phyloP scores from a whole-genome alignment of 2,888 invertebrate genomes.

The Beris morrisii region DNA sequence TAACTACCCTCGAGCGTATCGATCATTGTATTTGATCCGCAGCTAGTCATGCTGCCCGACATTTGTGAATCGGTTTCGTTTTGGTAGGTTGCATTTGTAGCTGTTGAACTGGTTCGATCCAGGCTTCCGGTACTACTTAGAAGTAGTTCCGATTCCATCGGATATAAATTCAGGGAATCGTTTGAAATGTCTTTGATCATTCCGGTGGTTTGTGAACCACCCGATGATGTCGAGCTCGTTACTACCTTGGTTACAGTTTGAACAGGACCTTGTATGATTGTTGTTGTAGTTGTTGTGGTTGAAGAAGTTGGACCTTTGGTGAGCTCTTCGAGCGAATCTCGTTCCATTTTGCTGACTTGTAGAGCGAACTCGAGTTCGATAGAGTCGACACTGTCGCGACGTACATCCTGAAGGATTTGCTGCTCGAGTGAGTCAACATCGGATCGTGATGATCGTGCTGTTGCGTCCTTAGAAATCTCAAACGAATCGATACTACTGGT shows the following conservation, averaged over 20 bases:
- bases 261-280: slow-evolving; percentile 37
- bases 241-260: slow-evolving; percentile 35
- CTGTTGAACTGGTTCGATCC: slow-evolving; percentile 77
- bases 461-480: slow-evolving; percentile 56
- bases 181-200: slow-evolving; percentile 52
- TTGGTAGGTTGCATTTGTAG: slow-evolving; percentile 81
- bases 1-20: slow-evolving; percentile 65
- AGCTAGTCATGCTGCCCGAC: slow-evolving; percentile 83
- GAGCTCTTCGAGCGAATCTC: slow-evolving; percentile 42
- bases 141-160: slow-evolving; percentile 61
- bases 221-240: slow-evolving; percentile 3
- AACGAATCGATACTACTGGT: slow-evolving; percentile 62
- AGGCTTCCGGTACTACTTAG: slow-evolving; percentile 72
- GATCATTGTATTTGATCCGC: slow-evolving; percentile 82
- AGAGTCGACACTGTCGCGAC: slow-evolving; percentile 54
- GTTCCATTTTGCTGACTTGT: slow-evolving; percentile 38
- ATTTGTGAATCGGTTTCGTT: slow-evolving; percentile 83
- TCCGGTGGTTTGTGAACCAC: slow-evolving; percentile 26
- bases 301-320: slow-evolving; percentile 45
- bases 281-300: slow-evolving; percentile 41
- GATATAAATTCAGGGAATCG: slow-evolving; percentile 53
- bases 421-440: slow-evolving; percentile 54
- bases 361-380: slow-evolving; percentile 48
- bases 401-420: slow-evolving; percentile 47
- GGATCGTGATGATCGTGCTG: slow-evolving; percentile 47